Evolutionary conservation across 2,797 vertebrate genomes (phyloP).

Genomic region (Kryptopterus vitreolus): DNA sequence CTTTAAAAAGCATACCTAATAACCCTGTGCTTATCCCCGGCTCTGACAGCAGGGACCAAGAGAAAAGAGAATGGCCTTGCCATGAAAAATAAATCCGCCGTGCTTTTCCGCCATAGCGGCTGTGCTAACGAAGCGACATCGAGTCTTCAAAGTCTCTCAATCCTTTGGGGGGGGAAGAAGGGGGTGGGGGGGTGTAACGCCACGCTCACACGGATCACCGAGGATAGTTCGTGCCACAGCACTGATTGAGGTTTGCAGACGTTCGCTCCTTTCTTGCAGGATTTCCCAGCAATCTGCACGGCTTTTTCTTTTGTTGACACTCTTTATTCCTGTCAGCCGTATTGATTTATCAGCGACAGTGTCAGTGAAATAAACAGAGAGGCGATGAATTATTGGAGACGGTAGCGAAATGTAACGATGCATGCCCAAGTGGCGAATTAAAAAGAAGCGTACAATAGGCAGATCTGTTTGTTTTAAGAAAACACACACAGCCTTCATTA

Average conservation of each 20-base stretch:
- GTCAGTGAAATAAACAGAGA: background rate
- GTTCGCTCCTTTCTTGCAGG: background rate
- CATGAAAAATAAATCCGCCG: conserved; percentile 53
- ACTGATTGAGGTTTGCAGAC: conserved; percentile 25
- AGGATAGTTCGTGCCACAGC: conserved; percentile 4
- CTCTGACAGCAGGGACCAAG: conserved; percentile 23
- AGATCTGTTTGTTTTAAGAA: too few relatives aligned
- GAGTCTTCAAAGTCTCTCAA: conserved; percentile 43
- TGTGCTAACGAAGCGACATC: conserved; percentile 43
- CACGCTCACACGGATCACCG: conserved; percentile 28
- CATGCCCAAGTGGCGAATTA: too few relatives aligned
- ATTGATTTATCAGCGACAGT: conserved; percentile 10
- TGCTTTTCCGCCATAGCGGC: conserved; percentile 35
- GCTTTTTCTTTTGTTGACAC: conserved; percentile 21
- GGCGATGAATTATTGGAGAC: background rate
- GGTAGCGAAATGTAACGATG: background rate
- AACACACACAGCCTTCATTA: too few relatives aligned
- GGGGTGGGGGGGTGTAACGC: conserved; percentile 12
- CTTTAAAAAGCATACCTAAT: conserved; percentile 43
- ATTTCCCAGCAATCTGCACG: conserved; percentile 18
- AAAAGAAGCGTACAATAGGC: too few relatives aligned
- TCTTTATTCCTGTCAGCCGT: conserved; percentile 11
- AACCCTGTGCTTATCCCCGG: conserved; percentile 23
- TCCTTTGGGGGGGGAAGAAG: too few relatives aligned
- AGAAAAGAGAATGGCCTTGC: conserved; percentile 17